phyloP scores from a whole-genome alignment of 2,113 vertebrate species.

The Ochotona princeps region DNA sequence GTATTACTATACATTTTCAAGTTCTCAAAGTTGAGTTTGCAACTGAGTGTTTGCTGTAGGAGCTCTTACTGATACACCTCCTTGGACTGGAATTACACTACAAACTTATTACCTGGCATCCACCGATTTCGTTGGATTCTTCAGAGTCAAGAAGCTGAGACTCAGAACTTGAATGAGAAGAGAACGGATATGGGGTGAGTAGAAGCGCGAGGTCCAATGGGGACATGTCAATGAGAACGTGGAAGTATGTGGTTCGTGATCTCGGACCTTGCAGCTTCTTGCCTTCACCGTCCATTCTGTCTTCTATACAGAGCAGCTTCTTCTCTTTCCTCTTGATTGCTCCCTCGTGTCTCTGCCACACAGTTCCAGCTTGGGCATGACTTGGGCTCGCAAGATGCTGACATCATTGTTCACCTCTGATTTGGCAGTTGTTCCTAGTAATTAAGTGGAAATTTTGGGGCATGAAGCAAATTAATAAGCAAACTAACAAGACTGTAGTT shows the following conservation, averaged over 20 bases:
- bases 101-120: neutral
- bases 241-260: neutral
- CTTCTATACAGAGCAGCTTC: neutral
- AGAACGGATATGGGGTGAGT: neutral
- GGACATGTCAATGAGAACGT: neutral
- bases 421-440: neutral
- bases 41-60: neutral
- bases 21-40: neutral
- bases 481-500: neutral
- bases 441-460: slow-evolving; percentile 32
- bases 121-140: neutral
- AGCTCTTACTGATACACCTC: neutral
- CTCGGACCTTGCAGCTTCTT: neutral
- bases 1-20: neutral
- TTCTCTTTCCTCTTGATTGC: neutral
- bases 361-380: neutral
- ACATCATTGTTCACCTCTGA: slow-evolving; percentile 35
- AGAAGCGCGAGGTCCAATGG: neutral
- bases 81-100: neutral
- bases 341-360: neutral
- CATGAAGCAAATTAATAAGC: slow-evolving; percentile 31
- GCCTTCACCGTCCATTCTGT: neutral
- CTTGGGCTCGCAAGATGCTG: neutral
- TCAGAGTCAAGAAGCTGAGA: slow-evolving; percentile 47
- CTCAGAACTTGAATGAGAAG: slow-evolving; percentile 4